A percentile compares a stretch with the other conserved stretches of the same genome.
phyloP scores from a whole-genome alignment of 2,797 vertebrate species.

The Antrozous pallidus region DNA sequence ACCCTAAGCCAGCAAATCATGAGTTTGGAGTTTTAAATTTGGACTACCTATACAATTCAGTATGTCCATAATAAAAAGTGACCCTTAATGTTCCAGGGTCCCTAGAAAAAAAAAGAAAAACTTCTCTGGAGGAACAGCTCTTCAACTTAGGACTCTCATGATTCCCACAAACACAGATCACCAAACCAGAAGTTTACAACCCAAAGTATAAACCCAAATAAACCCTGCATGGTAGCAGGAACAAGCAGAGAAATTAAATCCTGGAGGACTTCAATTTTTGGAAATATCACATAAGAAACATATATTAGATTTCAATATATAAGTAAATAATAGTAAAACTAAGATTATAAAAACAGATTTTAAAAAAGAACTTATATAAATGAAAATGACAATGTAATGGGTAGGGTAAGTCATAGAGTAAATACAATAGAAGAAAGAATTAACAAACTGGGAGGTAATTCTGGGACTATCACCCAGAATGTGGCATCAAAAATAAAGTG shows the following conservation, averaged over 20 bases:
- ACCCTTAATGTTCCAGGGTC: not conserved
- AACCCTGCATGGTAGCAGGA: not conserved
- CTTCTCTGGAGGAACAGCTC: not conserved
- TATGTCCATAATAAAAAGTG: not conserved
- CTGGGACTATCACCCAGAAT: not conserved
- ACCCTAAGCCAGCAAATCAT: not conserved
- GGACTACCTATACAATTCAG: not conserved
- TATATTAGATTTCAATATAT: not conserved
- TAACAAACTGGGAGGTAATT: not conserved
- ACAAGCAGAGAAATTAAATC: not conserved
- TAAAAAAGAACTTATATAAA: not conserved
- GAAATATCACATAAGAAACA: not conserved
- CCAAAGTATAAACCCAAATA: not conserved
- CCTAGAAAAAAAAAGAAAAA: not conserved
- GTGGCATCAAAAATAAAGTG: not conserved
- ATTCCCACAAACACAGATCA: not conserved
- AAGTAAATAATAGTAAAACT: not conserved
- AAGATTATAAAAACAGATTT: not conserved
- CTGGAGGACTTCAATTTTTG: not conserved
- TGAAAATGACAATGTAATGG: not conserved
- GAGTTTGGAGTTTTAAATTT: constrained; percentile 3
- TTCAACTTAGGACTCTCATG: not conserved
- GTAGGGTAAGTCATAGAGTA: not conserved
- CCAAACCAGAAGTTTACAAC: not conserved
- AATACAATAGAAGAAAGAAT: not conserved